Base-by-base conservation (phyloP, 2,113 vertebrate genomes). In the Oxyura jamaicensis region DNA sequence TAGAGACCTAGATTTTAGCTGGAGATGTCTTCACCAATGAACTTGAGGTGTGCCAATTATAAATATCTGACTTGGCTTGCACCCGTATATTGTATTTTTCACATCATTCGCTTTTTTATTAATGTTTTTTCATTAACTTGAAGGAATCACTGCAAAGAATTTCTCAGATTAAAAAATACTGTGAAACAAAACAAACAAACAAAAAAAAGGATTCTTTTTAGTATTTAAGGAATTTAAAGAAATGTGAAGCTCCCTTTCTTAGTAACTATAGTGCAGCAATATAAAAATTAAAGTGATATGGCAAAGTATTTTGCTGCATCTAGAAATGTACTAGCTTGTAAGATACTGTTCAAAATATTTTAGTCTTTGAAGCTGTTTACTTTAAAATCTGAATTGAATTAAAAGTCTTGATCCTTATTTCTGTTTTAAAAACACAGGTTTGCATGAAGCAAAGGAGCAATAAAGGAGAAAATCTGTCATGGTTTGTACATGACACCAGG, bases 11-110 rank as follows among this genome's bases (percentile, higher is more conserved):
- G 79, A 93, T 96, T 96, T 69, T 67, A 83, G 35, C 63, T 88
- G 79, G 36, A 91, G 75, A 90, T 84, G 44, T 83, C 85, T 96
- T 94, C 22, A 96, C 68, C 88, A 86, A 63, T 93, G 91, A 97
- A 93, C 93, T 86, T 91, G 76, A 96, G 83, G 93, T 94, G 59
- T 88, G 90, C 12, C 52, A 75, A 65, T 94, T 96, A 88, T 81
- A 95, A 91, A 96, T 93, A 93, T 78, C 83, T 94, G 85, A 88
- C 85, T 93, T 91, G 65, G 60, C 60, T 90, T 90, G 63, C 22
- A 81, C n/a, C 12, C 2, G 0, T 74, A 67, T 35, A 56, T 5
- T 20, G 13, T n/a, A 46, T 59, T 91, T 90, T 92, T 81, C 53
- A 81, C 26, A 74, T 33, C 39, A 58, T 20, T 91, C 48, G 4